phyloP scores from a whole-genome alignment of 1,140 invertebrate species.

The Campoletis sonorensis region DNA sequence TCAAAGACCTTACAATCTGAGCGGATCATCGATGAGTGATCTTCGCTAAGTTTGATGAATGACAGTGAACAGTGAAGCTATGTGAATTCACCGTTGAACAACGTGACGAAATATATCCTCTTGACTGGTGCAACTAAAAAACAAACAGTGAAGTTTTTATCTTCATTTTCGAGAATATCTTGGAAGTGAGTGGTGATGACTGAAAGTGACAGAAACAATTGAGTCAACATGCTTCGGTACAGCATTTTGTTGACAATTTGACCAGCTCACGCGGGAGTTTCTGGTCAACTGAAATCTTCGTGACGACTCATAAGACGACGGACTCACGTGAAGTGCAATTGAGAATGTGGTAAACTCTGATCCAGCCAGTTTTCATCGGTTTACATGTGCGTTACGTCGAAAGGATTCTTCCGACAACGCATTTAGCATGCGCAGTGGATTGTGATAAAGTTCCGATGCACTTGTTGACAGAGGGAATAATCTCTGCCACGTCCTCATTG shows the following conservation, averaged over 20 bases:
- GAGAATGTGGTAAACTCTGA: background rate
- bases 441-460: constrained; percentile 4
- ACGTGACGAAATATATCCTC: background rate
- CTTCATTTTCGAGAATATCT: too few relatives aligned
- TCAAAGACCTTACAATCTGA: too few relatives aligned
- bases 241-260: background rate
- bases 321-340: background rate
- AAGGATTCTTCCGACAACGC: constrained; percentile 5
- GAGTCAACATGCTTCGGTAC: too few relatives aligned
- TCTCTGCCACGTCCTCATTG: background rate
- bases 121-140: too few relatives aligned
- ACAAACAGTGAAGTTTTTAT: too few relatives aligned
- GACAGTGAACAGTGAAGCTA: background rate
- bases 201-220: too few relatives aligned
- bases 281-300: background rate
- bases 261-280: background rate
- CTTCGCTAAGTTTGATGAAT: background rate
- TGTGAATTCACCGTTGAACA: background rate
- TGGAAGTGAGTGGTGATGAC: too few relatives aligned
- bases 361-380: background rate
- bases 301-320: background rate
- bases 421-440: background rate
- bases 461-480: background rate
- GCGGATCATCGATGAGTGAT: background rate
- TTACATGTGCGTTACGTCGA: background rate